A percentile compares a stretch with the other conserved stretches of the same genome.
These are phyloP conservation scores for Dolichotis patagonum DNA, from an alignment of 2,113 vertebrate genomes.

Conservation along the genomic window DNA sequence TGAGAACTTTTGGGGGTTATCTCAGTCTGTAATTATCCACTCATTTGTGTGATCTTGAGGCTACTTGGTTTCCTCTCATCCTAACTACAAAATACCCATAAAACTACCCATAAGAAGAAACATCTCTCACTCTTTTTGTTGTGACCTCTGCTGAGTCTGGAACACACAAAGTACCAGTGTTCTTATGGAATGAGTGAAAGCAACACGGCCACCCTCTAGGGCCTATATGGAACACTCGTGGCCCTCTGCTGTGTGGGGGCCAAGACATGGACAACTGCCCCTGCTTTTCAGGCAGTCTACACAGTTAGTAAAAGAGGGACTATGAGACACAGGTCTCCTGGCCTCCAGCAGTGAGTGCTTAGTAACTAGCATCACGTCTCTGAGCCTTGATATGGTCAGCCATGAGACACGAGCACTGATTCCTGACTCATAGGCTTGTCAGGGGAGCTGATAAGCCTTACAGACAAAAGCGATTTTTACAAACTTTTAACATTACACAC, in stretches of 20 bases:
- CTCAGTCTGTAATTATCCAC: neutral
- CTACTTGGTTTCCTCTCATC: neutral
- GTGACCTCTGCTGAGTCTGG: neutral
- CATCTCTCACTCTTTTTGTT: neutral
- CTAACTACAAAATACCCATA: neutral
- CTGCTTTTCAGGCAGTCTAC: neutral
- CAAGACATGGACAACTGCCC: neutral
- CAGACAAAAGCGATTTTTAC: neutral
- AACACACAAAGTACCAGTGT: neutral
- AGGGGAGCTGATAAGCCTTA: neutral
- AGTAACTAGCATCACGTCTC: neutral
- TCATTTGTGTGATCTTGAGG: neutral
- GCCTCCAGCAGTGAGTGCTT: neutral
- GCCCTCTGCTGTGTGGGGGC: neutral
- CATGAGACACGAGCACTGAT: neutral
- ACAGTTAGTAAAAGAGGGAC: neutral
- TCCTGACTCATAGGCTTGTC: neutral
- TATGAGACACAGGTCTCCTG: neutral
- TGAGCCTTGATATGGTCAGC: neutral
- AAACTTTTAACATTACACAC: neutral
- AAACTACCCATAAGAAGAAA: neutral
- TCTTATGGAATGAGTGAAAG: neutral
- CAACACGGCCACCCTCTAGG: neutral
- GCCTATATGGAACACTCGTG: neutral
- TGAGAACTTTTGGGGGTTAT: neutral